Percentiles rank a stretch among this genome's conserved stretches.
Conservation (phyloP, 2,888 invertebrate genomes). For the Sarcophaga variegata region DNA sequence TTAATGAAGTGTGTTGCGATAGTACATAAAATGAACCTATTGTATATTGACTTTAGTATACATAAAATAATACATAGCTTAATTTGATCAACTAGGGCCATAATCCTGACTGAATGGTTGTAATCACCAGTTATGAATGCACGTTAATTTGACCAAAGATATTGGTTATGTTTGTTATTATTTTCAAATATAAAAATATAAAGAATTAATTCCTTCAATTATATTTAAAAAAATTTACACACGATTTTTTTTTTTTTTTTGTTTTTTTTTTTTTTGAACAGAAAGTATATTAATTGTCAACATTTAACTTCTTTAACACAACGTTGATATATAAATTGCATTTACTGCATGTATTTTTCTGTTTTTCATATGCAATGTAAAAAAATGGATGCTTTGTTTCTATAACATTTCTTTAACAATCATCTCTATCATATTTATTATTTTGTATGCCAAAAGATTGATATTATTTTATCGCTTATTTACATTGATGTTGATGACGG, state of each 20-base stretch:
- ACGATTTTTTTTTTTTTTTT: not conserved
- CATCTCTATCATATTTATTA: not conserved
- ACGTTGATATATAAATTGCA: not conserved
- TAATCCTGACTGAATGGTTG: no score
- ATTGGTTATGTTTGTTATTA: no score
- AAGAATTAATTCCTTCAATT: no score
- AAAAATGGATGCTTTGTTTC: not conserved
- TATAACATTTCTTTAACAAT: not conserved
- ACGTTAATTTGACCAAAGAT: no score
- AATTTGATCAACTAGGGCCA: no score
- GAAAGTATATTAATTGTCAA: not conserved
- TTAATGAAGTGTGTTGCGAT: not conserved
- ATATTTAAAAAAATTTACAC: not conserved
- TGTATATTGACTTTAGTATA: no score
- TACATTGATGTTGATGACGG: not conserved
- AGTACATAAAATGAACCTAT: not conserved
- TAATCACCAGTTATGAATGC: no score
- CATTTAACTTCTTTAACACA: not conserved
- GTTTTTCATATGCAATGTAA: not conserved
- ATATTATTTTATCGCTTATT: conserved; percentile 31
- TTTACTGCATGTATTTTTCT: not conserved
- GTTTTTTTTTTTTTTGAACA: not conserved
- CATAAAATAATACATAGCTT: no score
- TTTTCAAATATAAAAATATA: no score
- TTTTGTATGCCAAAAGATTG: not conserved